Evolutionary conservation across 1,140 invertebrate genomes (phyloP).

Genomic region (Drosophila saltans): DNA sequence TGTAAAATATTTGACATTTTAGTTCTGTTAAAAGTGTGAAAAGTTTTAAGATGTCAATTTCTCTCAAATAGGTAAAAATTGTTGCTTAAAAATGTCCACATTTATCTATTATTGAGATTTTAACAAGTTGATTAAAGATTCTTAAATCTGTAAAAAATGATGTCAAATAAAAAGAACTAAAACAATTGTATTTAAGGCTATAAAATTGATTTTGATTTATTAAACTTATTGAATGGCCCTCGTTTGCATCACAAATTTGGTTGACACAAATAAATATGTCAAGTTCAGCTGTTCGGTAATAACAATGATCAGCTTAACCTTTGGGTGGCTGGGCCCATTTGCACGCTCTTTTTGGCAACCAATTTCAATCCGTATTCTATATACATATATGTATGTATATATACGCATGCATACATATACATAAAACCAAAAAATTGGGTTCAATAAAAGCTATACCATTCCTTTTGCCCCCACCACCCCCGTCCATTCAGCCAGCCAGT

Average conservation of each 20-base stretch:
- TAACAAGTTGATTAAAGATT: no score
- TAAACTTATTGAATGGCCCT: neutral
- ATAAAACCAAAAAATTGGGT: constrained; percentile 56
- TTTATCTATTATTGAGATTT: no score
- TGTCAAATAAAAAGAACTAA: neutral
- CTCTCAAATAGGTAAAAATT: no score
- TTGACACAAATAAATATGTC: constrained; percentile 14
- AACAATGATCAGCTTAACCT: constrained; percentile 11
- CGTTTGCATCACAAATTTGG: neutral
- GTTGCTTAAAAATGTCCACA: no score
- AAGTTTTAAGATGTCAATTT: no score
- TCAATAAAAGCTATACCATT: constrained; percentile 52
- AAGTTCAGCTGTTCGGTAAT: constrained; percentile 2
- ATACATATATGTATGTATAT: constrained; percentile 6
- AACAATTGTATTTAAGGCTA: neutral
- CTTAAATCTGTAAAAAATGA: no score
- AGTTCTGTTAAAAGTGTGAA: no score
- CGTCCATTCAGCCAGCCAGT: neutral
- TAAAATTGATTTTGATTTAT: neutral
- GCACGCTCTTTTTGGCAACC: constrained; percentile 14
- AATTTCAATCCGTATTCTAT: constrained; percentile 11
- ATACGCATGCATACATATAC: constrained; percentile 11
- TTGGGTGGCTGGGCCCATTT: constrained; percentile 2
- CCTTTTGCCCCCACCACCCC: no score
- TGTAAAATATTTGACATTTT: no score